Base-by-base conservation (phyloP, 2,113 vertebrate genomes). In the Anguilla rostrata region DNA sequence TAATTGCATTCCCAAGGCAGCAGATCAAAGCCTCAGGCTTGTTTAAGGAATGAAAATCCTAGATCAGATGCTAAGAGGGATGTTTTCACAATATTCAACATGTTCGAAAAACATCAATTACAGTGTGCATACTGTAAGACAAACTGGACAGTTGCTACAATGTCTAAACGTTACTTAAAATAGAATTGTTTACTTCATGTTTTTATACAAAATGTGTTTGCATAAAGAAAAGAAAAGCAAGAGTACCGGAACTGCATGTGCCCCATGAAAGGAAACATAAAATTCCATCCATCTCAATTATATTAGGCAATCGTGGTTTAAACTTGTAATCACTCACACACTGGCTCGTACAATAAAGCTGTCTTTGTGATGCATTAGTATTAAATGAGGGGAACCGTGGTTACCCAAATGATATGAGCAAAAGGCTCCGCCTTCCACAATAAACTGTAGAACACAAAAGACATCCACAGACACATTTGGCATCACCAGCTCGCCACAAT, bases 21-120 rank as follows among this genome's bases (percentile, higher is more conserved):
- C 11, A 71, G 57, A 84, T 84, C 39, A 71, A 84, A 71, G 83
- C 39, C 22, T 34, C 26, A 34, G 71, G 71, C 71, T 75, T 26
- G 39, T 22, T 80, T 41, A 5, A 34, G 83, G 39, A 84, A 71
- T 39, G 39, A 84, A 66, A 34, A 43, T 41, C 39, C 57, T 8
- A 18, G 6, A 41, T 41, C 16, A 71, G 39, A 84, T 34, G 14
- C 15, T 60, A 60, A 66, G 39, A 16, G 11, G 49, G 60, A 84
- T 15, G 29, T 83, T 43, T 43, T 71, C n/a, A 75, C 26, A 75
- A 75, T 75, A n/a, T 43, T 18, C 34, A 83, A 39, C 34, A 39
- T 83, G 49, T 80, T 40, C 4, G 18, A 46, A 79, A 85, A 78
- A 53, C 12, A 26, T 46, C 22, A 57, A 29, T 11, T 14, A 75